Percentiles rank a stretch among this genome's conserved stretches.
Evolutionary conservation across 2,113 vertebrate species (phyloP).

Genomic region (Galbula dea): DNA sequence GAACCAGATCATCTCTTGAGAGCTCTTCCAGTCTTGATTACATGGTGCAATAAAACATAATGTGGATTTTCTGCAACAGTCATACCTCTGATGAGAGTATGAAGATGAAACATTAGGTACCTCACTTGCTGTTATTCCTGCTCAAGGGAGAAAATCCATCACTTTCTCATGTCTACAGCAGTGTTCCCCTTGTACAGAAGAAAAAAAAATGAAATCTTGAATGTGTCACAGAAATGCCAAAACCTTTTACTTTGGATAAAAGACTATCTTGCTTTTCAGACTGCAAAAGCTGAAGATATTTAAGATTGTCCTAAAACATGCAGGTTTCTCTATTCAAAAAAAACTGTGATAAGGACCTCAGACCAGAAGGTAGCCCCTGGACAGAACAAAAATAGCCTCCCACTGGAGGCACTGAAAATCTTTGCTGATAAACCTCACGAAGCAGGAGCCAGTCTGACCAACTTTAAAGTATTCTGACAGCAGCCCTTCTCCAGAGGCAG

Average conservation of each 20-base stretch:
- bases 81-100: not conserved
- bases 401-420: slow-evolving; percentile 42
- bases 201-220: not conserved
- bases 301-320: slow-evolving; percentile 17
- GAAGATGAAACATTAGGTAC: not conserved
- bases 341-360: not conserved
- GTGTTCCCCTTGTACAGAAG: not conserved
- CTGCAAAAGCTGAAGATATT: not conserved
- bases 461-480: slow-evolving; percentile 63
- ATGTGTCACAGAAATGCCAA: not conserved
- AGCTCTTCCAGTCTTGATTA: not conserved
- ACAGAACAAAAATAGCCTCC: slow-evolving; percentile 51
- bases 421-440: slow-evolving; percentile 43
- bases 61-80: slow-evolving; percentile 7
- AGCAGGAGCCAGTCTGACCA: slow-evolving; percentile 44
- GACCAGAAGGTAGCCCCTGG: slow-evolving; percentile 31
- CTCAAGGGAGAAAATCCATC: not conserved
- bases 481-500: not conserved
- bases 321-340: not conserved
- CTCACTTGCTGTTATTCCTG: not conserved
- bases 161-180: not conserved
- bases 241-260: not conserved
- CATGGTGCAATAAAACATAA: not conserved
- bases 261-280: not conserved
- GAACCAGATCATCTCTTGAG: not conserved